Evolutionary conservation across 2,888 invertebrate species (phyloP).

Genomic region (Myopa testacea): DNA sequence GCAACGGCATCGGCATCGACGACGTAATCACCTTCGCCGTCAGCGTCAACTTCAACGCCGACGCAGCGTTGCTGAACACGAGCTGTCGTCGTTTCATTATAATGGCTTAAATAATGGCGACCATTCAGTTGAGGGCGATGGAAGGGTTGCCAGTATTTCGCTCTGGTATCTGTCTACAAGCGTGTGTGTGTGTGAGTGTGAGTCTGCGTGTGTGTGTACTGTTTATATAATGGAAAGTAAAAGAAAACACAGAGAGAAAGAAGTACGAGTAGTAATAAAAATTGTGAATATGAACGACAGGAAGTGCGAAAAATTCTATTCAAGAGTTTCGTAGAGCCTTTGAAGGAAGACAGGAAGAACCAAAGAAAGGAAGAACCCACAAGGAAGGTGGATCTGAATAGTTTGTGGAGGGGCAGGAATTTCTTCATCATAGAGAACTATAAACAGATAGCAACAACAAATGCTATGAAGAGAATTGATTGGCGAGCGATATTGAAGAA

Average conservation of each 20-base stretch:
- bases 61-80: not conserved
- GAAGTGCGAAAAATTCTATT: slow-evolving; percentile 35
- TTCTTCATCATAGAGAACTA: not conserved
- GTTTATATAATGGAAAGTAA: not conserved
- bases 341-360: not conserved
- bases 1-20: not conserved
- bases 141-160: slow-evolving; percentile 15
- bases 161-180: not conserved
- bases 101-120: slow-evolving; percentile 34
- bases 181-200: not conserved
- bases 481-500: not conserved
- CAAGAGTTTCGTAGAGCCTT: slow-evolving; percentile 15
- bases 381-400: slow-evolving; percentile 15
- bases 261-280: slow-evolving; percentile 17
- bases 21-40: not conserved
- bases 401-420: slow-evolving; percentile 1
- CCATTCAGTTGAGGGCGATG: slow-evolving; percentile 23
- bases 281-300: slow-evolving; percentile 34
- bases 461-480: not conserved
- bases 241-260: not conserved
- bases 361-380: not conserved
- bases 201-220: not conserved
- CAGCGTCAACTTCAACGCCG: not conserved
- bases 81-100: slow-evolving; percentile 9
- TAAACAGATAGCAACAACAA: slow-evolving; percentile 17